Percentiles rank a stretch among this genome's conserved stretches.
Conservation (phyloP, 2,113 vertebrate species). For the Petroica traversi region DNA sequence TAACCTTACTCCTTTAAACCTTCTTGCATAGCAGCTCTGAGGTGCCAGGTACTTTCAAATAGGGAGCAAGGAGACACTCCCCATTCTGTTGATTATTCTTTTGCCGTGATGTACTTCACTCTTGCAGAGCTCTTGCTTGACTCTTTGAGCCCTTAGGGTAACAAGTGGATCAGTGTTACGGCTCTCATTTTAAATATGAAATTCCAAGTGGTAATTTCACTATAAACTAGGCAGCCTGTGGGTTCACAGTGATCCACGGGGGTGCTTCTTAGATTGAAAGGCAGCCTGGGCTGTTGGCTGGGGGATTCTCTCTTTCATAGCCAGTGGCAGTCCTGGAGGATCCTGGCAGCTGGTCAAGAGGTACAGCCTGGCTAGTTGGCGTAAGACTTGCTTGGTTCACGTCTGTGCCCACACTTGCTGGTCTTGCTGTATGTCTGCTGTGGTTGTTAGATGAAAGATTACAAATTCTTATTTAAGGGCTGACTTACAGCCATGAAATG, state of each 20-base stretch:
- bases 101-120: neutral
- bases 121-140: neutral
- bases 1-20: neutral
- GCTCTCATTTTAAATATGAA: neutral
- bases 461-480: neutral
- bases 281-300: neutral
- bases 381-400: fast-evolving
- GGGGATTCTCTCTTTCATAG: neutral
- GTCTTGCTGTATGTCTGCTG: neutral
- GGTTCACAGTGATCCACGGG: neutral
- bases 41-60: neutral
- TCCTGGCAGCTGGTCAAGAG: neutral
- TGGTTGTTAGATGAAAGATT: neutral
- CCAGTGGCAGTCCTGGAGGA: neutral
- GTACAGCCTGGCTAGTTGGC: neutral
- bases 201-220: neutral
- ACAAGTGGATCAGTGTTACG: neutral
- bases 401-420: neutral
- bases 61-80: neutral
- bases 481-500: neutral
- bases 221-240: neutral
- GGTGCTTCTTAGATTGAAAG: neutral
- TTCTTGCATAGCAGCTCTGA: neutral
- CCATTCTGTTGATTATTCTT: neutral
- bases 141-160: neutral